These are phyloP conservation scores for Drosophila nigromelanica DNA, from an alignment of 1,140 invertebrate species.

Conservation along the genomic window DNA sequence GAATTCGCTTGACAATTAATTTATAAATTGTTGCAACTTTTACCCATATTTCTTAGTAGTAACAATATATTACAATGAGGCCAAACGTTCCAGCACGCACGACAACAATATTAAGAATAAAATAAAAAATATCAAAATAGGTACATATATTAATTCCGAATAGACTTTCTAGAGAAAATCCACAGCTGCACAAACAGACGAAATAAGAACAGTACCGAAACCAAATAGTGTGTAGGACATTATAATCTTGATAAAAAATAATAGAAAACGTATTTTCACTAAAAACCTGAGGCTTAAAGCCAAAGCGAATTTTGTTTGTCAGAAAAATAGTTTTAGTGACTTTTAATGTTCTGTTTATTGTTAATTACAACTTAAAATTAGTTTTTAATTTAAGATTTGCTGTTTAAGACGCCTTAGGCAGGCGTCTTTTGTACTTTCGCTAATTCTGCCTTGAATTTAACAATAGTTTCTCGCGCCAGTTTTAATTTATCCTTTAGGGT, in stretches of 20 bases:
- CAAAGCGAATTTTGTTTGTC: too few species aligned
- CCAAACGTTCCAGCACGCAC: background rate
- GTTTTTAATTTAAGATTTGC: slow-evolving; percentile 3
- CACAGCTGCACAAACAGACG: background rate
- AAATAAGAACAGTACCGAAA: background rate
- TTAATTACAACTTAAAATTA: slow-evolving; percentile 24
- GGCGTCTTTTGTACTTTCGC: slow-evolving; percentile 87
- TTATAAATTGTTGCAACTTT: too few species aligned
- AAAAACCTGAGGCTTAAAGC: too few species aligned
- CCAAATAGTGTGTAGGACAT: background rate
- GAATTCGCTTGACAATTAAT: too few species aligned
- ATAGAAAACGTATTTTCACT: too few species aligned
- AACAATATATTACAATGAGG: too few species aligned
- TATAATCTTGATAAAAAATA: too few species aligned
- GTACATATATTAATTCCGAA: background rate
- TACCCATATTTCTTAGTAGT: too few species aligned
- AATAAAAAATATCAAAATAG: background rate
- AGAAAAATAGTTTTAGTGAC: too few species aligned
- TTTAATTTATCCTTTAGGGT: slow-evolving; percentile 95
- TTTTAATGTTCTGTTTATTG: background rate
- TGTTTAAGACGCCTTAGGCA: slow-evolving; percentile 18
- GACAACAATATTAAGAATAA: background rate
- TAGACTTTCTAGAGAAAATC: background rate
- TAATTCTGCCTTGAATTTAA: slow-evolving; percentile 94
- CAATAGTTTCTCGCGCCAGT: slow-evolving; percentile 94